A percentile compares a stretch with the other conserved stretches of the same genome.
These are phyloP conservation scores for Enteromius paludinosus DNA, from an alignment of 2,797 vertebrate species.

Conservation along the genomic window DNA sequence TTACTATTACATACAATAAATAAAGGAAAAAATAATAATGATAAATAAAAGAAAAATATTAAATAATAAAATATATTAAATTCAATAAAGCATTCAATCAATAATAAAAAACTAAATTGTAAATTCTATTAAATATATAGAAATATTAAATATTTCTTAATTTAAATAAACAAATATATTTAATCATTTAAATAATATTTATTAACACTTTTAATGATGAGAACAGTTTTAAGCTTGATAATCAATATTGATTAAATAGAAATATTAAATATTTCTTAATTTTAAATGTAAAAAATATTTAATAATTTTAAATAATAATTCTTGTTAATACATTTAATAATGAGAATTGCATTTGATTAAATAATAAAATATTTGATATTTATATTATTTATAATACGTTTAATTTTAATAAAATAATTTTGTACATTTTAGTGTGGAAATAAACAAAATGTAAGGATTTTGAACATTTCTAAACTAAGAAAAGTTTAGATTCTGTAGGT, in stretches of 20 bases:
- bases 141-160: background rate
- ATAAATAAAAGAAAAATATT: background rate
- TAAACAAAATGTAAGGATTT: background rate
- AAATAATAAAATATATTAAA: background rate
- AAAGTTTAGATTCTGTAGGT: background rate
- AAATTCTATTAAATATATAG: background rate
- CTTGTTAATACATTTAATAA: background rate
- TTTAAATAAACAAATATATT: background rate
- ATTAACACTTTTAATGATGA: background rate
- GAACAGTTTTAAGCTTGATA: background rate
- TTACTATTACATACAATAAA: conserved; percentile 17
- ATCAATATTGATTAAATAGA: background rate
- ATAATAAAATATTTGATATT: background rate
- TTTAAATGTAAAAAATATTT: background rate
- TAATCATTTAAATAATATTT: background rate
- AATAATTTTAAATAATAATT: background rate
- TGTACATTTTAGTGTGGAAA: background rate
- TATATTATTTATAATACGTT: no score
- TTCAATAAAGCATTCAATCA: background rate
- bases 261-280: background rate
- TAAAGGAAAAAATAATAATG: no score
- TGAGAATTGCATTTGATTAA: background rate
- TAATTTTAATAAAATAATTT: background rate
- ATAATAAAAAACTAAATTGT: background rate
- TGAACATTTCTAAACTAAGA: background rate